Conservation (phyloP, 2,888 invertebrate genomes). For the Rhamphomyia laevipes region DNA sequence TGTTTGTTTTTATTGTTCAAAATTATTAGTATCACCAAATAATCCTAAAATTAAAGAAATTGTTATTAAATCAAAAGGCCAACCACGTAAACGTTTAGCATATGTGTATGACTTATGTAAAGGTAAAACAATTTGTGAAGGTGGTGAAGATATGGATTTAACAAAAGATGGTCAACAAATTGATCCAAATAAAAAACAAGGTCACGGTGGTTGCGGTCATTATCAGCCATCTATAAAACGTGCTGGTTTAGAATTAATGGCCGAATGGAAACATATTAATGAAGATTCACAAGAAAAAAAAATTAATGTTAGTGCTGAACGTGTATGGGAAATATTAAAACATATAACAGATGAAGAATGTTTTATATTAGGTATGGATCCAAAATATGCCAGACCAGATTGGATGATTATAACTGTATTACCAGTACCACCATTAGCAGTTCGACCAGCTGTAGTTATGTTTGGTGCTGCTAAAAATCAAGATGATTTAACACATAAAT, state of each 20-base stretch:
- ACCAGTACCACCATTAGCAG: conserved; percentile 93
- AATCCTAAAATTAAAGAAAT: conserved; percentile 49
- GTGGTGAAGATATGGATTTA: conserved; percentile 95
- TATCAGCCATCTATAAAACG: conserved; percentile 90
- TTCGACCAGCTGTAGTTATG: conserved; percentile 97
- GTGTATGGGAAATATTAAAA: conserved; percentile 94
- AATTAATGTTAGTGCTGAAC: conserved; percentile 83
- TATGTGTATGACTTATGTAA: conserved; percentile 98
- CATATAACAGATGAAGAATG: conserved; percentile 96
- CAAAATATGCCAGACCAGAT: conserved; percentile 93
- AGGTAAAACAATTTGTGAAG: conserved; percentile 95
- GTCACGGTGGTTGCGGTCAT: conserved; percentile 94
- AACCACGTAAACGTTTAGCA: conserved; percentile 85
- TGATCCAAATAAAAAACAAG: conserved; percentile 43
- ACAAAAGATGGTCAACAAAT: conserved; percentile 58
- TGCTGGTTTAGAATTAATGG: conserved; percentile 82
- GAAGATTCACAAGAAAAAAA: conserved; percentile 98
- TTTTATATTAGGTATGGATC: conserved; percentile 89
- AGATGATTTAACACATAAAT: conserved; percentile 97
- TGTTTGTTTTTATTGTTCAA: conserved; percentile 98
- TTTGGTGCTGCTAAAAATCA: conserved; percentile 94
- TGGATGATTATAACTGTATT: conserved; percentile 99
- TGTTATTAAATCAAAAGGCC: conserved; percentile 90
- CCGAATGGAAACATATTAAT: conserved; percentile 98
- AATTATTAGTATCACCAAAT: conserved; percentile 87